Base-by-base conservation (phyloP, 2,113 vertebrate genomes). In the Prochilodus magdalenae region DNA sequence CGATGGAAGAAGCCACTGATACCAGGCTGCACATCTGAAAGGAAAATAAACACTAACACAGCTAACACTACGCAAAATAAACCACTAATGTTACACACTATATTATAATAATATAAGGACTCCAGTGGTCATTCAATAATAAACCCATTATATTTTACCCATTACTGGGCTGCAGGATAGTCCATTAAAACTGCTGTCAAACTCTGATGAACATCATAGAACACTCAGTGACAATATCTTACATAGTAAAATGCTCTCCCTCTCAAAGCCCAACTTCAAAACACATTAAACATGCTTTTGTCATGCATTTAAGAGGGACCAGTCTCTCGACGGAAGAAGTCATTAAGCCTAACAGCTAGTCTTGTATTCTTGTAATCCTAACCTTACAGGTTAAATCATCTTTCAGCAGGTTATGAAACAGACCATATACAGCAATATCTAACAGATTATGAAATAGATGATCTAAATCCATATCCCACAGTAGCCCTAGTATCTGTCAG, bases 31-130 rank as follows among this genome's bases (percentile, higher is more conserved):
- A 59, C 29, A 29, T 33, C 44, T 80, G 62, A 74, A 67, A 47
- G 27, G 33, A 27, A 73, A 63, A 26, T 44, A 60, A 33, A 76
- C 12, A 62, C 11, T 51, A 77, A 77, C 65, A 65, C 29, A 65
- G 24, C 13, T 22, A 60, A 60, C 5, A 77, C 8, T 55, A 59
- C 29, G 76, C 74, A 33, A 73, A 76, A 27, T 53, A 73, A 82
- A 76, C 73, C 73, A 86, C 79, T 79, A 79, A 74, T 55, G 79
- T 66, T 67, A 22, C 51, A 33, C 14, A 12, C 75, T 53, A 78
- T 57, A 71, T 75, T 66, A 53, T 63, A 79, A 77, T 82, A 84
- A 72, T 16, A 79, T 18, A 73, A 69, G 53, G 67, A 80, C 82
- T 83, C 66, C 62, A 80, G 80, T 65, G 73, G 44, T 51, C 47